These are phyloP conservation scores for Vanessa tameamea DNA, from an alignment of 1,140 invertebrate species.

Conservation along the genomic window DNA sequence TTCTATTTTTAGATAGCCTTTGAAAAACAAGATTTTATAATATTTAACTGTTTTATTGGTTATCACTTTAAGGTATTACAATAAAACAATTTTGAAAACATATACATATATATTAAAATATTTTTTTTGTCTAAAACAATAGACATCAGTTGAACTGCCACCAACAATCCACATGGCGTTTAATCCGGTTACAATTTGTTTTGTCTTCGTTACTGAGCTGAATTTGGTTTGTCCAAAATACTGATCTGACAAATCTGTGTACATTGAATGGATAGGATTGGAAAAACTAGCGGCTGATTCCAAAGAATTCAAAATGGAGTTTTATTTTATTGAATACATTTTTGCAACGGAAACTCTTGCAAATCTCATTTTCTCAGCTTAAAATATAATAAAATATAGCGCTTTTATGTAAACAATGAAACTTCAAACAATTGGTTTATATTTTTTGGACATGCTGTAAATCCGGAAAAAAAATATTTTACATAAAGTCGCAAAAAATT, in stretches of 20 bases:
- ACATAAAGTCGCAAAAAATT: no score
- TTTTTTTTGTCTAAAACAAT: slow-evolving; percentile 6
- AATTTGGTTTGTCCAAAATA: slow-evolving; percentile 34
- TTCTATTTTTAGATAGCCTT: no score
- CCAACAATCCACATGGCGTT: slow-evolving; percentile 25
- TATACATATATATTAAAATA: neutral
- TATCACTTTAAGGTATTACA: no score
- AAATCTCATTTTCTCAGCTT: no score
- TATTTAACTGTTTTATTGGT: no score
- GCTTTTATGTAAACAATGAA: no score
- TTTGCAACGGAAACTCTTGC: neutral
- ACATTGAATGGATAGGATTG: slow-evolving; percentile 26
- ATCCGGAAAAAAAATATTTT: no score
- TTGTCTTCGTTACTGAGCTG: slow-evolving; percentile 22
- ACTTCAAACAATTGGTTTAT: no score
- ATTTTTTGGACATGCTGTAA: no score
- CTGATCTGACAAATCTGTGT: slow-evolving; percentile 38
- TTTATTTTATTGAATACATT: slow-evolving; percentile 10
- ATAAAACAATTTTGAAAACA: neutral
- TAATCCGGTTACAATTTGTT: slow-evolving; percentile 39
- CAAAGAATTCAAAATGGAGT: slow-evolving; percentile 13
- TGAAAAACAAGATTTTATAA: no score
- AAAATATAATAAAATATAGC: no score
- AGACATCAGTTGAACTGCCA: slow-evolving; percentile 6
- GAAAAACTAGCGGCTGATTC: slow-evolving; percentile 9